Base-by-base conservation (phyloP, 2,888 invertebrate species). In the Malthinus flaveolus region DNA sequence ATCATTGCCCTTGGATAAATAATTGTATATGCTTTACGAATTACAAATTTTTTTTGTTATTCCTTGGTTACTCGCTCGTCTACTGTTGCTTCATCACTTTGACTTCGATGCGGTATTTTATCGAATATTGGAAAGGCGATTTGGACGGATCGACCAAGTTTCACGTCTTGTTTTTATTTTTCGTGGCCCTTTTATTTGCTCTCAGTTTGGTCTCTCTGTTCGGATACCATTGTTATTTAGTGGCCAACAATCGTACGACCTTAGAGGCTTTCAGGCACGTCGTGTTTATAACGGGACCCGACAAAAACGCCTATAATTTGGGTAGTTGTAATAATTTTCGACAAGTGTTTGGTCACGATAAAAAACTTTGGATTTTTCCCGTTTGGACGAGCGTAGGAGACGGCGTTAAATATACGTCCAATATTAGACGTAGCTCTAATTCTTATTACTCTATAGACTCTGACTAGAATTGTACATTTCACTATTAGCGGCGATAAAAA, bases 1-100 rank as follows among this genome's bases (percentile, higher is more conserved):
- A 97, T 79, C 97, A 97, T 79, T 97, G 97, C 79, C 96, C 95
- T 8, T 95, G 94, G 94, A 90, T 94, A 66, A 94, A 97, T 82
- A 97, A 95, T 80, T 97, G 97, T 77, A 94, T 97, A 56, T 93
- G 92, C 76, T 97, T 91, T 82, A 87, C 89, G 76, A 97, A 97
- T 80, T 97, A 97, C 83, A 97, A 97, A 81, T 97, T 89, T 82
- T 97, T 98, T 82, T 88, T 97, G 75, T 84, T 95, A 66, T 97
- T 97, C 81, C 84, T 97, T 71, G 92, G 89, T 59, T 96, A 96
- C 79, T 92, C 91, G 33, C 83, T 95, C 68, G 71, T 92, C 53
- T 95, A 95, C 78, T 95, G 95, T 80, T 76, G 93, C 61, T 95
- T 90, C 78, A 87, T 95, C 66, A 89, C 89, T 69, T 80, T 85